Evolutionary conservation across 2,113 vertebrate genomes (phyloP).

Genomic region (Gymnarchus niloticus): DNA sequence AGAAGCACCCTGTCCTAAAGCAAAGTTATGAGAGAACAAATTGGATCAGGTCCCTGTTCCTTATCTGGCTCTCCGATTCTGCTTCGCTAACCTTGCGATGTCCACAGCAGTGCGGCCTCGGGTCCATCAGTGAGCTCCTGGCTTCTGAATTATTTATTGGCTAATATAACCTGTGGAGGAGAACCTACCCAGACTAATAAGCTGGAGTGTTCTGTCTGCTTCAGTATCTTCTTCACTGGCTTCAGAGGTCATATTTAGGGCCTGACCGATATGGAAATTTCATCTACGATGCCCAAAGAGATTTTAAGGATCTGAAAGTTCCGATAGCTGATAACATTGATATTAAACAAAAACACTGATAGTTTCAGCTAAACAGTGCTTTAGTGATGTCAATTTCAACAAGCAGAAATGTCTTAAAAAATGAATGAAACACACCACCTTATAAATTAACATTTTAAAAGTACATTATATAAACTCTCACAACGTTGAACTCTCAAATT

Average conservation of each 20-base stretch:
- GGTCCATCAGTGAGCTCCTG: not conserved
- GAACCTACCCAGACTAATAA: too few relatives aligned
- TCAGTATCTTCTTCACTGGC: not conserved
- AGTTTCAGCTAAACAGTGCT: not conserved
- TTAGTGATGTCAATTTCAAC: not conserved
- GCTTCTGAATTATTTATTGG: not conserved
- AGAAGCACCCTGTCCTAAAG: too few relatives aligned
- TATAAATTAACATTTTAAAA: not conserved
- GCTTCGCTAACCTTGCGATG: not conserved
- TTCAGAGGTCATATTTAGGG: not conserved
- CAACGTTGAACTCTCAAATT: not conserved
- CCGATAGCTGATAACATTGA: not conserved
- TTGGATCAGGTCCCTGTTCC: constrained; percentile 30
- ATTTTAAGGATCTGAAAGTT: not conserved
- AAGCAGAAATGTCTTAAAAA: not conserved
- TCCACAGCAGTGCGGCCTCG: not conserved
- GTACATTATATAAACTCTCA: not conserved
- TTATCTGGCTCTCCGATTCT: not conserved
- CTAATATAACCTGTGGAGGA: not conserved
- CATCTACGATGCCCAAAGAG: too few relatives aligned
- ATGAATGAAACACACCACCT: not conserved
- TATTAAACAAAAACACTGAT: not conserved
- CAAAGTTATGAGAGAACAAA: constrained; percentile 31
- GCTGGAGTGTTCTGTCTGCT: too few relatives aligned
- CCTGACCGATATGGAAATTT: too few relatives aligned